Conservation (phyloP, 2,113 vertebrate genomes). For the Atlantisia rogersi region DNA sequence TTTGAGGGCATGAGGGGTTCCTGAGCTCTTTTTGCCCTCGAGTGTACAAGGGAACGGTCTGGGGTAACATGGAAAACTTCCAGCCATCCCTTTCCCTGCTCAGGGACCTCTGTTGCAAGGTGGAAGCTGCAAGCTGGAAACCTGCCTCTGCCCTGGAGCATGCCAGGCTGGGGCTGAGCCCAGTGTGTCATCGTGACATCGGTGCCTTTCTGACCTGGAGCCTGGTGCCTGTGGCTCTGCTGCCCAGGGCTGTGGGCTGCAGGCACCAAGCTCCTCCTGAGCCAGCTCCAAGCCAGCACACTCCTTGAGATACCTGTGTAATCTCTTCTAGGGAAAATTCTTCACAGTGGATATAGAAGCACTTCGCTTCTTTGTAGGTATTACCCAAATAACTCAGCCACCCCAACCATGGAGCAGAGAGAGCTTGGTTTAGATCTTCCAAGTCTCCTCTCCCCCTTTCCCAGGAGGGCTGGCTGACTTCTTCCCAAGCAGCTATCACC, state of each 20-base stretch:
- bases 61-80: not conserved
- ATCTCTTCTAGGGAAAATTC: too few species aligned
- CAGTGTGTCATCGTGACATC: fast-evolving
- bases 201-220: not conserved
- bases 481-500: not conserved
- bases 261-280: not conserved
- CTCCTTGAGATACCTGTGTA: fast-evolving
- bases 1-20: not conserved
- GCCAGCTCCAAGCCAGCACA: not conserved
- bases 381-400: not conserved
- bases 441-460: not conserved
- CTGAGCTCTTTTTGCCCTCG: not conserved
- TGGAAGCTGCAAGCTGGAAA: not conserved
- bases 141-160: fast-evolving
- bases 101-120: too few species aligned
- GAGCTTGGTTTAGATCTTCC: not conserved
- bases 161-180: not conserved
- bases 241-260: not conserved
- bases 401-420: not conserved
- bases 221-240: not conserved
- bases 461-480: not conserved
- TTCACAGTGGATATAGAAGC: not conserved
- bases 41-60: not conserved
- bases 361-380: fast-evolving
- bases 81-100: not conserved